Base-by-base conservation (phyloP, 2,888 invertebrate species). In the Lasioglossum zephyrum region DNA sequence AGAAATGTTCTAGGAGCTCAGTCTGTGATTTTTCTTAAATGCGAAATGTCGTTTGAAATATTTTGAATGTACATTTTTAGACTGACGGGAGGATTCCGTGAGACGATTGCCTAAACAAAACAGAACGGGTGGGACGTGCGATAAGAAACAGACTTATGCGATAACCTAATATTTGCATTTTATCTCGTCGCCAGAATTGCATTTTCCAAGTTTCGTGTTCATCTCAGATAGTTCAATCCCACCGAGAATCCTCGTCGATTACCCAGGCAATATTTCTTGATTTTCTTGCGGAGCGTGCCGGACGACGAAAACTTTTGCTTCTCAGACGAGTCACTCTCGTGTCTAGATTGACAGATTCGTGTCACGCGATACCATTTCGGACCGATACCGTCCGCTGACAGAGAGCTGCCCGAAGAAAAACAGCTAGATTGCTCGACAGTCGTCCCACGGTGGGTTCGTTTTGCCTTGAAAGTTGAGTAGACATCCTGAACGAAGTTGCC, bases 291-390 rank as follows among this genome's bases (percentile, higher is more conserved):
- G 57, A 57, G 57, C n/a, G 26, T 57, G n/a, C n/a, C n/a, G n/a
- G 57, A 57, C 57, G 57, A n/a, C 57, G 57, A 57, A 57, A 11
- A n/a, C 60, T 11, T 26, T 1, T n/a, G 60, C 26, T n/a, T 26
- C 26, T 13, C 60, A 13, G 60, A 60, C 60, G n/a, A 60, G 60
- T 60, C 26, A 26, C 57, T n/a, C n/a, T 8, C n/a, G 57, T 11
- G 60, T 26, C n/a, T 11, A 11, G 60, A 26, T 60, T 60, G 60
- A 60, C 60, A 26, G 60, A 60, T 60, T 60, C 60, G 60, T 60
- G 60, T 60, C 60, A 60, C 26, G 60, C 60, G 26, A 60, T 60
- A 60, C 60, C 60, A 60, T 60, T 60, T n/a, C 60, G 13, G 53
- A 26, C n/a, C 60, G 60, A 60, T 60, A 60, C 13, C 26, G 26